phyloP scores from a whole-genome alignment of 2,113 vertebrate species.

The Triplophysa dalaica region DNA sequence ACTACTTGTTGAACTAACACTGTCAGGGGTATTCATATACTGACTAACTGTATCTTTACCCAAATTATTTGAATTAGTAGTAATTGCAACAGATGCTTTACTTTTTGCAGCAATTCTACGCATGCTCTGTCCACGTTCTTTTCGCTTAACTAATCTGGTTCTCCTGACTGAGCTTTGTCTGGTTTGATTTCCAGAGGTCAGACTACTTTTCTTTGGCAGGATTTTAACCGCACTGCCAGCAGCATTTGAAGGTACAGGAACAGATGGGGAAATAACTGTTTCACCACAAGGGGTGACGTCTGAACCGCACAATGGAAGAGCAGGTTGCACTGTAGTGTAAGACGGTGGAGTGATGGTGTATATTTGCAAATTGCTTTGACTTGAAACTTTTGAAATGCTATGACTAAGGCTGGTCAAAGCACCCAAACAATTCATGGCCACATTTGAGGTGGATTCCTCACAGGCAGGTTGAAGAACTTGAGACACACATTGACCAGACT shows the following conservation, averaged over 20 bases:
- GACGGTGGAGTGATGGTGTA: constrained; percentile 67
- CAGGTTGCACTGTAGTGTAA: constrained; percentile 67
- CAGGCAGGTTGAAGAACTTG: constrained; percentile 93
- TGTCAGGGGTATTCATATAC: constrained; percentile 35
- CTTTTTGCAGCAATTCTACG: constrained; percentile 60
- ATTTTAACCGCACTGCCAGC: constrained; percentile 58
- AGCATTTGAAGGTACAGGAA: constrained; percentile 52
- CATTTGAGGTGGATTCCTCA: constrained; percentile 91
- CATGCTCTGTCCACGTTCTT: constrained; percentile 59
- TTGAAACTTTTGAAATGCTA: constrained; percentile 92
- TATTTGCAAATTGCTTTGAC: constrained; percentile 80
- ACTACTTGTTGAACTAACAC: constrained; percentile 35
- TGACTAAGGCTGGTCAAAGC: constrained; percentile 95
- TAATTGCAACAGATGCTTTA: constrained; percentile 49
- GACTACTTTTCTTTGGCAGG: constrained; percentile 60
- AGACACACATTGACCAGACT: constrained; percentile 78
- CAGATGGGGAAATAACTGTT: constrained; percentile 47
- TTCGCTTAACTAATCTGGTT: constrained; percentile 73
- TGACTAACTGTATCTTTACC: constrained; percentile 17
- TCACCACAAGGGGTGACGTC: constrained; percentile 50
- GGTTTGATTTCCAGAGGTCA: constrained; percentile 50
- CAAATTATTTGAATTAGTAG: constrained; percentile 38
- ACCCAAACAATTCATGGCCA: constrained; percentile 92
- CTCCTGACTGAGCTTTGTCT: constrained; percentile 80
- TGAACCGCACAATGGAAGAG: constrained; percentile 49